Conservation (phyloP, 2,113 vertebrate genomes). For the Elanus axillaris region DNA sequence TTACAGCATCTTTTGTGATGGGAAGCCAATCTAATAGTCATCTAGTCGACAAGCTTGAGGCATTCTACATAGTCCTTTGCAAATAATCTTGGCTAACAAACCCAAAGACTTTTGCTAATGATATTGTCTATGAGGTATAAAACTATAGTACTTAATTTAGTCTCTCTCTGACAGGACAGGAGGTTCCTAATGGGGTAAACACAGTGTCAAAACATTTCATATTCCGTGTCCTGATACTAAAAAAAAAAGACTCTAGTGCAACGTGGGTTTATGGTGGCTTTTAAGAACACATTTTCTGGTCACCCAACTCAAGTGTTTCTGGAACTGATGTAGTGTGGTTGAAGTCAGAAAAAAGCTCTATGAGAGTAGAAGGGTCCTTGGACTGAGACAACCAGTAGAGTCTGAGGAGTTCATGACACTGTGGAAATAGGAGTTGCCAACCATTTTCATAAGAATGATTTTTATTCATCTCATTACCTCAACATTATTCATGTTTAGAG, state of each 20-base stretch:
- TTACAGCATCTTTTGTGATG: background rate
- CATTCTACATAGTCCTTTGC: background rate
- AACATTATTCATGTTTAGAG: background rate
- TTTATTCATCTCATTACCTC: background rate
- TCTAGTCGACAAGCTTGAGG: background rate
- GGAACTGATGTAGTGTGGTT: background rate
- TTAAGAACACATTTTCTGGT: background rate
- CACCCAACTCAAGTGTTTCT: background rate
- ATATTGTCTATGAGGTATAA: background rate
- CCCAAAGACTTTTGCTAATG: background rate
- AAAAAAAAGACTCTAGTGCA: background rate
- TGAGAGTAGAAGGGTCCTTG: background rate
- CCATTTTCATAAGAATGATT: background rate
- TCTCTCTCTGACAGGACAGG: background rate
- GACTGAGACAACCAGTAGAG: background rate
- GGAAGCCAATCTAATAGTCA: background rate
- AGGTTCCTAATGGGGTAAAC: background rate
- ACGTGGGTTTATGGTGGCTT: background rate
- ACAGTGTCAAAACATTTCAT: background rate
- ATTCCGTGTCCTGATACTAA: background rate
- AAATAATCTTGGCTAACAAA: background rate
- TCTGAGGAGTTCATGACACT: background rate
- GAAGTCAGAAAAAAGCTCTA: background rate
- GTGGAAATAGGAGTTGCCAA: background rate
- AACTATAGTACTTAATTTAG: background rate